Percentiles rank a stretch among this genome's conserved stretches.
Conservation (phyloP, 2,113 vertebrate species). For the Coturnix japonica region DNA sequence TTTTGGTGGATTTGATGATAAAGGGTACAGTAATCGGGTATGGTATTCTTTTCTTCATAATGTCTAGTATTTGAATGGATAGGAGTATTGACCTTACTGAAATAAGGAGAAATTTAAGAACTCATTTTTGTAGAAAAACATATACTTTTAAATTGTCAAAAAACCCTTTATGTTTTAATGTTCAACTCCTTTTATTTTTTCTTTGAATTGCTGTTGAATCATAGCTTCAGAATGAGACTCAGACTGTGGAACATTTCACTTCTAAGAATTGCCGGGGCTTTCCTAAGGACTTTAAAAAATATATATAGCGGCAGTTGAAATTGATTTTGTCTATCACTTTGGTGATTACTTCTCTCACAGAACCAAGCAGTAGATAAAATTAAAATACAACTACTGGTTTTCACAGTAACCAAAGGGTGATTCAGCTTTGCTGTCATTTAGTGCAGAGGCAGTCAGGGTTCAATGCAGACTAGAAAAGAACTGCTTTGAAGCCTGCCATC, state of each 20-base stretch:
- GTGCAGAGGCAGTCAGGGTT: not conserved
- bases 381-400: not conserved
- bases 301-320: not conserved
- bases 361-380: not conserved
- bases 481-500: not conserved
- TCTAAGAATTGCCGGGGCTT: not conserved
- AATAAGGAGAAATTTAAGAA: not conserved
- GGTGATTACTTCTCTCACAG: not conserved
- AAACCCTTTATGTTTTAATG: not conserved
- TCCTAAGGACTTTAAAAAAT: not conserved
- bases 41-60: constrained; percentile 24
- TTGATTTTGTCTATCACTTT: not conserved
- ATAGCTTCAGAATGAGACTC: not conserved
- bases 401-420: not conserved
- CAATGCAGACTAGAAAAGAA: not conserved
- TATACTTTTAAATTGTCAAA: not conserved
- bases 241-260: rapidly evolving
- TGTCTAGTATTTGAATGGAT: not conserved
- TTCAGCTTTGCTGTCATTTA: not conserved
- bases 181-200: not conserved
- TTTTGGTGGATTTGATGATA: constrained; percentile 94
- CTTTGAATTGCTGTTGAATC: not conserved
- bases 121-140: not conserved
- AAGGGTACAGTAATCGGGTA: constrained; percentile 94
- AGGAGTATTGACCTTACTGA: not conserved